Conservation (phyloP, 64 coral and sea anemone genomes). For the Astreopora myriophthalma region DNA sequence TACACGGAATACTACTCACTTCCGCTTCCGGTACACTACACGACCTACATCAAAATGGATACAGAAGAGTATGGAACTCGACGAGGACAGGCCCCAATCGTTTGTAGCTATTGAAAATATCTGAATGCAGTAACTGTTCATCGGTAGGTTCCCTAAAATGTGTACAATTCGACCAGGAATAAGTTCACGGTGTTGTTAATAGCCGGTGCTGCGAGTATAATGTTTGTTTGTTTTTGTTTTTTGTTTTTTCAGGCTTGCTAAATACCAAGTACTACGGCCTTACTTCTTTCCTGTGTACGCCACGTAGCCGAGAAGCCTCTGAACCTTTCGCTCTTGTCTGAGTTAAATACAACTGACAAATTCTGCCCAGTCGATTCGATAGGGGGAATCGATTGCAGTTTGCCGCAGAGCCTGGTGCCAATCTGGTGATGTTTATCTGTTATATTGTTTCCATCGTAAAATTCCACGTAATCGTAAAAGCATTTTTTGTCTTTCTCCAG, state of each 20-base stretch:
- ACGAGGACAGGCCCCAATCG: too few species aligned
- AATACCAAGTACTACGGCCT: neutral
- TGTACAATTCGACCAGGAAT: too few species aligned
- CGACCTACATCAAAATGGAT: too few species aligned
- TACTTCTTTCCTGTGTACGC: conserved; percentile 8
- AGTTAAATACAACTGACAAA: conserved; percentile 62
- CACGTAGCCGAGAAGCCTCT: conserved; percentile 72
- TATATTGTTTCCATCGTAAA: conserved; percentile 63
- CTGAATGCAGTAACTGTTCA: too few species aligned
- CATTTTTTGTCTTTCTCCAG: conserved; percentile 90
- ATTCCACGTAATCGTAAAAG: conserved; percentile 81
- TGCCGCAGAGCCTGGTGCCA: conserved; percentile 2
- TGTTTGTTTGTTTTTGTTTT: neutral
- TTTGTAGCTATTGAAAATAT: too few species aligned
- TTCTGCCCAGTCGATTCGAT: conserved; percentile 60
- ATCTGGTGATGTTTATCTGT: neutral
- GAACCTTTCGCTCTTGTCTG: conserved; percentile 52
- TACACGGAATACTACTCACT: too few species aligned
- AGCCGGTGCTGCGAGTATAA: too few species aligned
- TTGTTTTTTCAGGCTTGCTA: neutral
- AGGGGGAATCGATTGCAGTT: too few species aligned
- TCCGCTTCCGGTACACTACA: too few species aligned
- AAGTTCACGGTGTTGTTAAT: too few species aligned
- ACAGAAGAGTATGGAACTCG: too few species aligned
- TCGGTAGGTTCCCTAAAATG: too few species aligned